Evolutionary conservation across 2,888 invertebrate genomes (phyloP).

Genomic region (Seira musarum): DNA sequence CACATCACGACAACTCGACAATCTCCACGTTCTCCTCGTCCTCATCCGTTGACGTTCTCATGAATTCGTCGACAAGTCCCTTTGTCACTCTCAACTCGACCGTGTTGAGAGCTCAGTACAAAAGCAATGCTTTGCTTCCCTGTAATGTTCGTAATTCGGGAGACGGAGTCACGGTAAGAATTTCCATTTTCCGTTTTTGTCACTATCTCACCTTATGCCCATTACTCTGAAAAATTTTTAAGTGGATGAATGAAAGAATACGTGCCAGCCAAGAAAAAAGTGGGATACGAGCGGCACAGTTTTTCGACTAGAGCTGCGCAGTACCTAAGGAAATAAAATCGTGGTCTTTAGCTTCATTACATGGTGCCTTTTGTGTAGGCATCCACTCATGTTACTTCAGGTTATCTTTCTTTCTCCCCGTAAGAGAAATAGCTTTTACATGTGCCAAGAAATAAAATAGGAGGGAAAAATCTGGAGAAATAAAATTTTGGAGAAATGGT

Average conservation of each 20-base stretch:
- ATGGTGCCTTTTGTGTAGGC: too few species aligned
- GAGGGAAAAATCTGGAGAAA: not conserved
- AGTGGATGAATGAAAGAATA: too few species aligned
- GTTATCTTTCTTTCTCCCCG: too few species aligned
- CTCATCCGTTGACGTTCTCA: constrained; percentile 48
- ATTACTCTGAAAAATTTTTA: too few species aligned
- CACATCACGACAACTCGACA: constrained; percentile 57
- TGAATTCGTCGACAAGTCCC: constrained; percentile 64
- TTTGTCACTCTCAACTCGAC: constrained; percentile 90
- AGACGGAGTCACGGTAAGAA: constrained; percentile 84
- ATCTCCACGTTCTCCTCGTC: constrained; percentile 51
- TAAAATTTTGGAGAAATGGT: not conserved
- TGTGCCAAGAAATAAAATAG: constrained; percentile 40
- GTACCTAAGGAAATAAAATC: too few species aligned
- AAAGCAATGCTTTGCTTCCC: constrained; percentile 86
- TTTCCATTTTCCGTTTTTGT: not conserved
- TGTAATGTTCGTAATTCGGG: constrained; percentile 89
- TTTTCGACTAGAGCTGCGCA: too few species aligned
- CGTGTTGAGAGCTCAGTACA: constrained; percentile 86
- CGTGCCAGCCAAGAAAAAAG: too few species aligned
- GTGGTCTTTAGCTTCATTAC: too few species aligned
- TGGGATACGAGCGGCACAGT: too few species aligned
- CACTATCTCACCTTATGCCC: too few species aligned
- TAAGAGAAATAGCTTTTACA: constrained; percentile 7
- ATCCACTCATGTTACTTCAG: too few species aligned